A percentile compares a stretch with the other conserved stretches of the same genome.
Conservation (phyloP, 2,113 vertebrate genomes). For the Ailuropoda melanoleuca region DNA sequence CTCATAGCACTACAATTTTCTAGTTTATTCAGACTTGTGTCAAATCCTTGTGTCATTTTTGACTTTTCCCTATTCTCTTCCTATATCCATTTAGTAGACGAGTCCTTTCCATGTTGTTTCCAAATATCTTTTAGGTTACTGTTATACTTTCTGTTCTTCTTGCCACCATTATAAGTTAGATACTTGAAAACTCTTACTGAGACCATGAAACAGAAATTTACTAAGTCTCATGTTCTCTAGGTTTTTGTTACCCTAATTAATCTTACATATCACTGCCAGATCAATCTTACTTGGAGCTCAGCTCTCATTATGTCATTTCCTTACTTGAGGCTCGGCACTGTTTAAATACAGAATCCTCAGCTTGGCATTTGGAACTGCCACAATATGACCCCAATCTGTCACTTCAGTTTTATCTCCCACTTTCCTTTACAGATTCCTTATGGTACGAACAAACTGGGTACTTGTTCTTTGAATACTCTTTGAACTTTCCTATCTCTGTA, state of each 20-base stretch:
- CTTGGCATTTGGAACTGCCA: background rate
- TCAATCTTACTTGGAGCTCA: background rate
- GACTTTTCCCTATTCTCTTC: background rate
- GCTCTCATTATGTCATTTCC: slow-evolving; percentile 5
- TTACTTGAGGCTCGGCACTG: background rate
- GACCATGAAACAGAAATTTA: slow-evolving; percentile 15
- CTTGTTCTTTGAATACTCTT: slow-evolving; percentile 14
- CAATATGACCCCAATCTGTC: slow-evolving; percentile 33
- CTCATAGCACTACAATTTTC: background rate
- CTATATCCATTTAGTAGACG: background rate
- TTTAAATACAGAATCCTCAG: slow-evolving; percentile 30
- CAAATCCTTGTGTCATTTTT: background rate
- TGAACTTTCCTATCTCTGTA: background rate
- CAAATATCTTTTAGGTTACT: background rate
- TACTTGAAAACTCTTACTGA: background rate
- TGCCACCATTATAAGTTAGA: background rate
- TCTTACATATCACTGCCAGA: background rate
- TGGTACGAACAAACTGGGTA: background rate
- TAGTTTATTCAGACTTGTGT: background rate
- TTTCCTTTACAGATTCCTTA: slow-evolving; percentile 16
- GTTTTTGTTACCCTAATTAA: slow-evolving; percentile 32
- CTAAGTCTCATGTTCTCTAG: background rate
- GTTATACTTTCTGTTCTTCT: background rate
- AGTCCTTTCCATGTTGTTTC: background rate
- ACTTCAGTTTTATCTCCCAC: background rate